phyloP scores from a whole-genome alignment of 1,140 invertebrate genomes.

The Physella acuta region DNA sequence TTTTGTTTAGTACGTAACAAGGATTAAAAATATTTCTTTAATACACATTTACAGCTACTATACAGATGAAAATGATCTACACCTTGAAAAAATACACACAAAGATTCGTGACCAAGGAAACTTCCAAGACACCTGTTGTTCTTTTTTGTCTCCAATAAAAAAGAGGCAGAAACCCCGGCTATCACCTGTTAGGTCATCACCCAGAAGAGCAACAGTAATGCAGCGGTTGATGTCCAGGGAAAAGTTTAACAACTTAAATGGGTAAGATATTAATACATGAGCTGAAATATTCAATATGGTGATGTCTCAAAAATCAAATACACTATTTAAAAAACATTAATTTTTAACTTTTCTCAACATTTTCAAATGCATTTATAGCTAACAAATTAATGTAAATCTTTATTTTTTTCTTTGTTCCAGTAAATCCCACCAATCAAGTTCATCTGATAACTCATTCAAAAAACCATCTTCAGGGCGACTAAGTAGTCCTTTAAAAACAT shows the following conservation, averaged over 20 bases:
- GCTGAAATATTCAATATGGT: too few relatives aligned
- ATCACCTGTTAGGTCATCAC: background rate
- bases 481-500: too few relatives aligned
- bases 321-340: too few relatives aligned
- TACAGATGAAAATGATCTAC: background rate
- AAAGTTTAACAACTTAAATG: background rate
- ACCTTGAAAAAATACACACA: background rate
- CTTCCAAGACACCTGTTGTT: slow-evolving; percentile 14
- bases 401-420: background rate
- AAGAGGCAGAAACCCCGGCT: background rate
- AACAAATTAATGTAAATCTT: background rate
- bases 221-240: background rate
- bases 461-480: too few relatives aligned
- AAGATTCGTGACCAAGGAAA: slow-evolving; percentile 1
- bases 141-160: slow-evolving; percentile 16
- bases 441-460: too few relatives aligned
- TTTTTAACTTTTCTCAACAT: too few relatives aligned
- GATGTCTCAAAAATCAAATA: too few relatives aligned
- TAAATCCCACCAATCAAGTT: background rate
- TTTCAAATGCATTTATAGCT: too few relatives aligned
- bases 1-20: too few relatives aligned
- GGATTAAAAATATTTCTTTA: background rate
- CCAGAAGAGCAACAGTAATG: background rate
- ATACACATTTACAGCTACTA: slow-evolving; percentile 7
- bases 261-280: too few relatives aligned